Evolutionary conservation across 2,888 invertebrate genomes (phyloP).

Genomic region (Agrochola macilenta): DNA sequence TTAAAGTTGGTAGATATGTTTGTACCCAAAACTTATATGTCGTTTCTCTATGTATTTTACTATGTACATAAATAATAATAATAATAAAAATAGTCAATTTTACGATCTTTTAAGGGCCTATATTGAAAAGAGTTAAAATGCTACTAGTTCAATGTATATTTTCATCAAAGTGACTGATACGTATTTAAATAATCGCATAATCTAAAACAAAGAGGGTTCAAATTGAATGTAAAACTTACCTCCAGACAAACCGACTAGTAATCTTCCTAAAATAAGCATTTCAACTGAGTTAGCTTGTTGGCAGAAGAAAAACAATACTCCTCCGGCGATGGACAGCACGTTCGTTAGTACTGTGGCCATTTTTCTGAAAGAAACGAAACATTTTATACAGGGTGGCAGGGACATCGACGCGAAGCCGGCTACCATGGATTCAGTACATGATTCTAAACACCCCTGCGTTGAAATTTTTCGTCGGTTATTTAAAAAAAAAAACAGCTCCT

Average conservation of each 20-base stretch:
- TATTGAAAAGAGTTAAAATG: neutral
- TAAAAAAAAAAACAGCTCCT: too few relatives aligned
- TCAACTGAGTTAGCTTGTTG: constrained; percentile 94
- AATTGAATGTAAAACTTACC: constrained; percentile 83
- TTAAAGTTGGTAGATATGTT: too few relatives aligned
- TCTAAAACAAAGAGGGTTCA: neutral
- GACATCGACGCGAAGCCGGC: too few relatives aligned
- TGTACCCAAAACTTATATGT: neutral
- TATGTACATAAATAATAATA: neutral
- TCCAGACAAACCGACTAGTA: constrained; percentile 94
- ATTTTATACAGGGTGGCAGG: too few relatives aligned
- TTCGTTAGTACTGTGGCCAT: constrained; percentile 94
- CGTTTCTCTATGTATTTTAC: neutral
- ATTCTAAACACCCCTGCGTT: too few relatives aligned
- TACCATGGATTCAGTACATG: too few relatives aligned
- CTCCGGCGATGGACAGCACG: constrained; percentile 92
- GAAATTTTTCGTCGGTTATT: too few relatives aligned
- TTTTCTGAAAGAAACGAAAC: constrained; percentile 87
- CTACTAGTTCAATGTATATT: neutral
- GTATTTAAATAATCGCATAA: neutral
- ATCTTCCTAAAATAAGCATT: constrained; percentile 94
- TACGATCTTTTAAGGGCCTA: neutral
- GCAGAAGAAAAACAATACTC: constrained; percentile 92
- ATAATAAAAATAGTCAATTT: neutral
- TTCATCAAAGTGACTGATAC: neutral